These are phyloP conservation scores for Trichosurus vulpecula DNA, from an alignment of 2,797 vertebrate species.

Conservation along the genomic window DNA sequence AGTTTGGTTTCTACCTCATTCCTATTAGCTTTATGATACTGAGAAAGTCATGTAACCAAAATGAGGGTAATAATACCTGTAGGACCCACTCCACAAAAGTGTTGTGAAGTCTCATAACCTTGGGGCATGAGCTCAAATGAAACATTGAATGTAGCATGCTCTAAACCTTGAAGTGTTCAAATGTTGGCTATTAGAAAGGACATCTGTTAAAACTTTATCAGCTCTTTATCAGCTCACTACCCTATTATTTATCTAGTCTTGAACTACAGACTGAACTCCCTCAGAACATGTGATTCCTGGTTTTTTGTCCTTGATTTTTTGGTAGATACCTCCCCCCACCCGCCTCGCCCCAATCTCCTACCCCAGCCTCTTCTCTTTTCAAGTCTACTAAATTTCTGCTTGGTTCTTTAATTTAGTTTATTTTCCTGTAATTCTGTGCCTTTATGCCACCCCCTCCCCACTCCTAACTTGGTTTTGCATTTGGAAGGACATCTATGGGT, in stretches of 20 bases:
- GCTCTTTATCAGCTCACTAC: not conserved
- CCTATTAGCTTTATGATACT: not conserved
- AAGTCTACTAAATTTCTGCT: not conserved
- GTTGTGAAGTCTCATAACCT: too few species aligned
- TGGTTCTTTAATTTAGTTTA: not conserved
- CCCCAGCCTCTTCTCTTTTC: not conserved
- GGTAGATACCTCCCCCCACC: not conserved
- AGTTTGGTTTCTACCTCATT: not conserved
- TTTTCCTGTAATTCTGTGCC: not conserved
- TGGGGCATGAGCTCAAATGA: not conserved
- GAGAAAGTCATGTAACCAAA: not conserved
- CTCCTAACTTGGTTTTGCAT: not conserved
- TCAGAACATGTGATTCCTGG: not conserved
- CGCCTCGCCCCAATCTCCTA: not conserved
- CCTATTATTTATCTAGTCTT: not conserved
- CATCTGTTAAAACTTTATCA: not conserved
- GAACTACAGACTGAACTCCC: not conserved
- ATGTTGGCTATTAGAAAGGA: not conserved
- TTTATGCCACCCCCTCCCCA: not conserved
- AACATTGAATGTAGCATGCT: not conserved
- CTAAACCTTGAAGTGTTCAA: not conserved
- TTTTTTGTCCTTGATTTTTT: not conserved
- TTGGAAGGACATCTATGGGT: not conserved
- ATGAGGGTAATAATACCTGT: not conserved
- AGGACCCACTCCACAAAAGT: not conserved